phyloP scores from a whole-genome alignment of 2,113 vertebrate genomes.

The Picathartes gymnocephalus region DNA sequence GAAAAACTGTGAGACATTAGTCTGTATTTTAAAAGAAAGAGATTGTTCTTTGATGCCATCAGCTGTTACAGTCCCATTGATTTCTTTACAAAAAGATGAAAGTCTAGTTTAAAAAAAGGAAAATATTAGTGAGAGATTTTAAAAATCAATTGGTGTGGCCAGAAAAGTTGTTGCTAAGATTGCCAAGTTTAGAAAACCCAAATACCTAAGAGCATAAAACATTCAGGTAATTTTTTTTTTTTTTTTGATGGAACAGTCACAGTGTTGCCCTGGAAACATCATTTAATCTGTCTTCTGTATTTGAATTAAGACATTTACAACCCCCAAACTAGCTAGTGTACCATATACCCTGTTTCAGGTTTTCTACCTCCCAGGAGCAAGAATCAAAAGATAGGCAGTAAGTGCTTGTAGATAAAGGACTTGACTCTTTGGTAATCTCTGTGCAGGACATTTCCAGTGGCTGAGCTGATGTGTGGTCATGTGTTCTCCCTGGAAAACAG shows the following conservation, averaged over 20 bases:
- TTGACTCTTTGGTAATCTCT: background rate
- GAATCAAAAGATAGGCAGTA: background rate
- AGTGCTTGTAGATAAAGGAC: background rate
- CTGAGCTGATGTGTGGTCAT: background rate
- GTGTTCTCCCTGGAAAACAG: background rate
- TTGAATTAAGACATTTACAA: background rate
- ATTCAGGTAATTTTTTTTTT: background rate
- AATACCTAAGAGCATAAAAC: background rate
- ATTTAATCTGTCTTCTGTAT: background rate
- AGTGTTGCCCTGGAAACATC: background rate
- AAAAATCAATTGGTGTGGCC: background rate
- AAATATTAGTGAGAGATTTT: background rate
- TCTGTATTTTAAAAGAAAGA: background rate
- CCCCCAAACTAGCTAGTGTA: background rate
- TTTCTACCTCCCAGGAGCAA: background rate
- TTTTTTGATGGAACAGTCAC: background rate
- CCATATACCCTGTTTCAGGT: background rate
- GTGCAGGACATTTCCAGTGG: background rate
- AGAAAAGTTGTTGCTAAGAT: background rate
- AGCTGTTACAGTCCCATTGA: background rate
- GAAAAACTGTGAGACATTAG: background rate
- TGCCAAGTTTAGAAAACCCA: background rate
- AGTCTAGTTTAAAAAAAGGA: background rate
- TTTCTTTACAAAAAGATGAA: background rate
- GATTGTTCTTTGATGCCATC: background rate